Conservation (phyloP, 2,797 vertebrate genomes). For the Anguilla pacifica region DNA sequence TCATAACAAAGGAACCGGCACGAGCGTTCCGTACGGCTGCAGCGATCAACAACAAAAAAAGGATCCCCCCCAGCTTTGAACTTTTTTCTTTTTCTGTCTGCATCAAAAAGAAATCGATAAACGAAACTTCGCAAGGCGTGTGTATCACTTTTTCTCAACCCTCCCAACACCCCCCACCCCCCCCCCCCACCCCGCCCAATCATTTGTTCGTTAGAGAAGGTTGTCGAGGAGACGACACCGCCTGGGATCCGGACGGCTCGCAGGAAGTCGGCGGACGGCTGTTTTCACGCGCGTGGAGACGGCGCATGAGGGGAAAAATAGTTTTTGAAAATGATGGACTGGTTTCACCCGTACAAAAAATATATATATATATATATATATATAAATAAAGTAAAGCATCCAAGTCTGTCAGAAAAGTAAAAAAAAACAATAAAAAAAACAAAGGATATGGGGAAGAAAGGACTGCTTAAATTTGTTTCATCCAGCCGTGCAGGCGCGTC, state of each 20-base stretch:
- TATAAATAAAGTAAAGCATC: neutral
- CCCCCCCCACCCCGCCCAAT: conserved; percentile 38
- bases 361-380: conserved; percentile 47
- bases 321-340: conserved; percentile 69
- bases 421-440: conserved; percentile 4
- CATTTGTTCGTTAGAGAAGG: conserved; percentile 68
- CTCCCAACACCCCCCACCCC: conserved; percentile 45
- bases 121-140: conserved; percentile 67
- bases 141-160: conserved; percentile 62
- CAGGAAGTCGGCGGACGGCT: conserved; percentile 70
- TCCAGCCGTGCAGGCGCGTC: conserved; percentile 76
- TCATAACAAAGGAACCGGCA: conserved; percentile 57
- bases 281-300: conserved; percentile 64
- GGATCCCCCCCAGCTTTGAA: conserved; percentile 67
- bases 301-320: conserved; percentile 62
- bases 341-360: conserved; percentile 69
- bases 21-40: conserved; percentile 42
- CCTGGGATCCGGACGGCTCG: conserved; percentile 63
- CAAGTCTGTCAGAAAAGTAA: conserved; percentile 27
- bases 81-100: conserved; percentile 57
- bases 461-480: conserved; percentile 76
- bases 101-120: conserved; percentile 79
- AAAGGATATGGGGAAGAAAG: conserved; percentile 59
- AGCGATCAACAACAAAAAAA: conserved; percentile 66
- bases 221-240: conserved; percentile 71